phyloP scores from a whole-genome alignment of 2,797 vertebrate species.

The Tapera naevia region DNA sequence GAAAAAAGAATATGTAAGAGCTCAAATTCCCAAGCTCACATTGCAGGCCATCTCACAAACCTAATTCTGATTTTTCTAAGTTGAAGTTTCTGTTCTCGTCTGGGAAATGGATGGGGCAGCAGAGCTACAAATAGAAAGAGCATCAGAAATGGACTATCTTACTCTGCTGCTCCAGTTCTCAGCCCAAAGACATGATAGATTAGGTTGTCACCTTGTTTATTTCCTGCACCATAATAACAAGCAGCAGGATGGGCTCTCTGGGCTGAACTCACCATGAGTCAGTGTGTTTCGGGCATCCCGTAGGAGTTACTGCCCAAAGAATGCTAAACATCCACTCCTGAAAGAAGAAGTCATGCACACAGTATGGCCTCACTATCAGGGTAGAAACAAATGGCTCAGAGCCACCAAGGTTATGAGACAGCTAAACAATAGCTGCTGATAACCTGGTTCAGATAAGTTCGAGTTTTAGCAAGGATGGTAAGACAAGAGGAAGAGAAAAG shows the following conservation, averaged over 20 bases:
- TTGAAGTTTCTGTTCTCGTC: neutral
- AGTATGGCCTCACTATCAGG: neutral
- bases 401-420: conserved; percentile 28
- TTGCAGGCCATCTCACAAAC: neutral
- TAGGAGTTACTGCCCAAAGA: conserved; percentile 1
- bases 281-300: neutral
- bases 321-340: conserved; percentile 33
- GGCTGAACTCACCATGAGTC: conserved; percentile 20
- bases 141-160: neutral
- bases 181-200: neutral
- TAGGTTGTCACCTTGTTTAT: conserved; percentile 17
- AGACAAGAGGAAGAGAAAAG: neutral
- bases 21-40: neutral
- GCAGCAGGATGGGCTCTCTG: neutral
- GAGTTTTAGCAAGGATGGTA: neutral
- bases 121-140: neutral
- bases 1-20: neutral
- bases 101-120: neutral
- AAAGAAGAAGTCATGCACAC: neutral
- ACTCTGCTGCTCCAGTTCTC: neutral
- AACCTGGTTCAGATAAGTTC: neutral
- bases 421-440: neutral
- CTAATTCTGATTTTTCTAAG: neutral
- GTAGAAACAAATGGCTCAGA: neutral
- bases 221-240: conserved; percentile 11